Percentiles rank a stretch among this genome's conserved stretches.
Evolutionary conservation across 2,113 vertebrate species (phyloP).

Genomic region (Xenus cinereus): DNA sequence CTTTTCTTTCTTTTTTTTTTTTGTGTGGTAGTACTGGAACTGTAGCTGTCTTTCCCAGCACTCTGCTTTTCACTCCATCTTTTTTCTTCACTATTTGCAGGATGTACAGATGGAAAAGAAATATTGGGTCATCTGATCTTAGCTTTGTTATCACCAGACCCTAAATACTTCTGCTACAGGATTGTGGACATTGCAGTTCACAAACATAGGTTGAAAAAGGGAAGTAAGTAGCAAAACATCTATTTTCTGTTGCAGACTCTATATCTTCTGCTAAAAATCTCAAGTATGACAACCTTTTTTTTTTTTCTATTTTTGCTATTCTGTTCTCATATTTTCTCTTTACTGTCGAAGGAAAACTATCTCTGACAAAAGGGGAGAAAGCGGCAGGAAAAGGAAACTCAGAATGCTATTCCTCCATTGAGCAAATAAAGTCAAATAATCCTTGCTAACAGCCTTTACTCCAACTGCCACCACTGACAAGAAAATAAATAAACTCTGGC

Average conservation of each 20-base stretch:
- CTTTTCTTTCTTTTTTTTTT: neutral
- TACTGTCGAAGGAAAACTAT: neutral
- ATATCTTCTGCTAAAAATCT: neutral
- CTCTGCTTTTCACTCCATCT: neutral
- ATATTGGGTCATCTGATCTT: neutral
- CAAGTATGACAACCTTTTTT: neutral
- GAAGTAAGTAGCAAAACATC: neutral
- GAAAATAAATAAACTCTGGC: neutral
- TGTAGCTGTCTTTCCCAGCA: neutral
- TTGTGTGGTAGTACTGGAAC: neutral
- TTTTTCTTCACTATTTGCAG: neutral
- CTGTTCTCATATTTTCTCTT: neutral
- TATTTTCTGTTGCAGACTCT: neutral
- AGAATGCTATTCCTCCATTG: neutral
- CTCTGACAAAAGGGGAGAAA: neutral
- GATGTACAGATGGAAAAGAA: neutral
- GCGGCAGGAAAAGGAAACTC: neutral
- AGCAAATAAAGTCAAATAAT: neutral
- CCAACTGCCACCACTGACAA: neutral
- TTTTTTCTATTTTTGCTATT: neutral
- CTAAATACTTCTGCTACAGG: neutral
- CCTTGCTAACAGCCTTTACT: neutral
- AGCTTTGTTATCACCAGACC: neutral
- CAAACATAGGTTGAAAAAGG: neutral
- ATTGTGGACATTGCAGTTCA: neutral